phyloP scores from a whole-genome alignment of 2,888 invertebrate genomes.

The Pediacus dermestoides region DNA sequence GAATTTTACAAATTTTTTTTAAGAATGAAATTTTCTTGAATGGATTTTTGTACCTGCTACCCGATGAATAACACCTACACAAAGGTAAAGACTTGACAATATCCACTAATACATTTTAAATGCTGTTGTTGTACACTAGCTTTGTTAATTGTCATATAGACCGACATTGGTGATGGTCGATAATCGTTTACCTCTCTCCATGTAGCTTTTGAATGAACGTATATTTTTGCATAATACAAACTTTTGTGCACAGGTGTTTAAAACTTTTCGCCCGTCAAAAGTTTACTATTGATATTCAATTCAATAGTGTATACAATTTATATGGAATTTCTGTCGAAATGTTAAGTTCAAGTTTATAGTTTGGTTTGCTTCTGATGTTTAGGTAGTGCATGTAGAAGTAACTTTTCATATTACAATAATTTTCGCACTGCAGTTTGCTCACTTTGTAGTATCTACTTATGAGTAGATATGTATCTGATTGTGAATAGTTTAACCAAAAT shows the following conservation, averaged over 20 bases:
- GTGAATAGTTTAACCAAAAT: too few species aligned
- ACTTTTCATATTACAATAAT: too few species aligned
- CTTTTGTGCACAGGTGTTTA: conserved; percentile 27
- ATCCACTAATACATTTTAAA: conserved; percentile 5
- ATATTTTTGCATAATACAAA: conserved; percentile 25
- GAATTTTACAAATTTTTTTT: not conserved
- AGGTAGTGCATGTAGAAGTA: too few species aligned
- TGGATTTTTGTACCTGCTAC: conserved; percentile 4
- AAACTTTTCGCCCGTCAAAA: conserved; percentile 16
- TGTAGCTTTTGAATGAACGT: conserved; percentile 20
- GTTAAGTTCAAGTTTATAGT: too few species aligned
- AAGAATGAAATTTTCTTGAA: conserved; percentile 2
- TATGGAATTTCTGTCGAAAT: conserved; percentile 2
- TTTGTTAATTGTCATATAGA: not conserved
- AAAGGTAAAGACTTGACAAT: not conserved
- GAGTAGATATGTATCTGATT: too few species aligned
- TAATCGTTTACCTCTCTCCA: conserved; percentile 1
- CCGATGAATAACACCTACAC: too few species aligned
- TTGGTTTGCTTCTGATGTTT: too few species aligned
- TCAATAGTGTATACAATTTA: conserved; percentile 1
- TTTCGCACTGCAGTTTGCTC: too few species aligned
- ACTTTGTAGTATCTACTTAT: too few species aligned
- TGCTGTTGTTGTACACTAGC: too few species aligned
- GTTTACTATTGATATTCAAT: conserved; percentile 4
- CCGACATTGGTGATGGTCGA: conserved; percentile 1